Evolutionary conservation across 2,888 invertebrate genomes (phyloP), one percentile per base, ranked within the genome.

Genomic region (Lasioglossum oenotherae): DNA sequence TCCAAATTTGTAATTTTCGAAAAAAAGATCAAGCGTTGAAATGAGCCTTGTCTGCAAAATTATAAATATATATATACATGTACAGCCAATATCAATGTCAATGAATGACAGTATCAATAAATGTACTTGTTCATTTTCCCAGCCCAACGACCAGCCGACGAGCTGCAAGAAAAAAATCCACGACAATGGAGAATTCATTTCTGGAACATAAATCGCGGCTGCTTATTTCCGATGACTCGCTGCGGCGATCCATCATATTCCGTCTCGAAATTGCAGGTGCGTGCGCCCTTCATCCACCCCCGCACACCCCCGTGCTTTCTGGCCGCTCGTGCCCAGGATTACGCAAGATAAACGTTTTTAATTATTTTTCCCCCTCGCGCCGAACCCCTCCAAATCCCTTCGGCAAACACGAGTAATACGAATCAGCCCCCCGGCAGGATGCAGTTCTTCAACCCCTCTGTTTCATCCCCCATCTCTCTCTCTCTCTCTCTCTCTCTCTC

Each of bases 281-380:
- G 81, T 60, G 19, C 74, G 71, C 35, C 27, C 64, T 31, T 31
- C 64, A 6, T 64, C 31, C 64, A 31, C 60, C 27, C 8, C 71
- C 8, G 53, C 23, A 31, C 74, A 72, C 76, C 75, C 74, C 57
- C 60, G 35, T n/a, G 41, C 49, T 80, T 88, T 84, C 88, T 87
- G 86, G 81, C 38, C 38, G 67, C 67, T 74, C 87, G 79, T 85
- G 85, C 46, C 85, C 83, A 73, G 91, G 91, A 92, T 92, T 90
- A 92, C 86, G 84, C 74, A 83, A 89, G 91, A 91, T 91, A 91
- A 89, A 90, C 89, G 93, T 89, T 89, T 92, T 92, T 93, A 93
- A 93, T 93, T 93, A 92, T 92, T 90, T 92, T 89, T 87, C 87
- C 87, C 87, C 77, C 69, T 38, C 49, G 74, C 80, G 49, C 57